A percentile compares a stretch with the other conserved stretches of the same genome.
Conservation (phyloP, 2,113 vertebrate species). For the Casuarius casuarius region DNA sequence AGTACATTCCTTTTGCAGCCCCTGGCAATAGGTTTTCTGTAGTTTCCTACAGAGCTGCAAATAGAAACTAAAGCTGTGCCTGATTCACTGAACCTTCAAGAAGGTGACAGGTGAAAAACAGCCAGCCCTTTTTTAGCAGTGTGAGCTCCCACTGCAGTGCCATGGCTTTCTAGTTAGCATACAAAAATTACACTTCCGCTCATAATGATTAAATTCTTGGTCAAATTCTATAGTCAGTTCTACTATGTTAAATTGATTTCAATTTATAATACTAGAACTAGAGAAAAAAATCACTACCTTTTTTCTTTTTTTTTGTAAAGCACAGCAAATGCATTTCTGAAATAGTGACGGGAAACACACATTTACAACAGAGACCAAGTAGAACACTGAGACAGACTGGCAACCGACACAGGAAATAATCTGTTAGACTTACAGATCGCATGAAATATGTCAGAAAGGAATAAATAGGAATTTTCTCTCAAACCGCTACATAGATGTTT, state of each 20-base stretch:
- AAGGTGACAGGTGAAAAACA: conserved; percentile 6
- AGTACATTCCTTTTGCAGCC: not conserved
- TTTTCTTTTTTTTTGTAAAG: not conserved
- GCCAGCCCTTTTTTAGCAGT: not conserved
- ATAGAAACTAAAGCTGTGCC: not conserved
- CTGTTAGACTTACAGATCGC: not conserved
- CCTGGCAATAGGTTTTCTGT: conserved; percentile 13
- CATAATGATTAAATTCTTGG: not conserved
- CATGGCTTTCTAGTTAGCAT: not conserved
- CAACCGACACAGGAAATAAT: not conserved
- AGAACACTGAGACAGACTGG: not conserved
- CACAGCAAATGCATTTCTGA: not conserved
- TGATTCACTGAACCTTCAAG: not conserved
- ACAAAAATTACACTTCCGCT: not conserved
- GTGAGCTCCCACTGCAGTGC: not conserved
- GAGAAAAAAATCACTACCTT: not conserved
- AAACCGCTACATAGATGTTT: not conserved
- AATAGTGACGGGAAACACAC: not conserved
- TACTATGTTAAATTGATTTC: not conserved
- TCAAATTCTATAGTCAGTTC: not conserved
- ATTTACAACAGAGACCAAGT: not conserved
- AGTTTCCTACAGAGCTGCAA: conserved; percentile 35
- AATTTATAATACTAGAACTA: not conserved
- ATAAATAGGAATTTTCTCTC: not conserved
- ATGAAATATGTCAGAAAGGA: not conserved